phyloP scores from a whole-genome alignment of 2,888 invertebrate genomes.

The Chrysomela aeneicollis region DNA sequence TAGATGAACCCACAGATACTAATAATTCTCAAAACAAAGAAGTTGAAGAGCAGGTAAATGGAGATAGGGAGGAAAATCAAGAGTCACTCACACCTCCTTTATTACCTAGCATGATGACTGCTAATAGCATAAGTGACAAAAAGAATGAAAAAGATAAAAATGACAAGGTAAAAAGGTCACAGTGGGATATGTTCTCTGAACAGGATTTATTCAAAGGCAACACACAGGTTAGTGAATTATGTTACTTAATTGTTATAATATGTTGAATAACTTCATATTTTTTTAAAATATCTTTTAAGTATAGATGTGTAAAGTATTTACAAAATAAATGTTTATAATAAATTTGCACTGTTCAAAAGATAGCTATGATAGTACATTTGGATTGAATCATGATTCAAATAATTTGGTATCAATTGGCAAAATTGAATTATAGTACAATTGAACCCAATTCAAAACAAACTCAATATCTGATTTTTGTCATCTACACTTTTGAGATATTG shows the following conservation, averaged over 20 bases:
- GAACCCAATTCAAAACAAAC: too few relatives aligned
- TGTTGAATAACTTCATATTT: too few relatives aligned
- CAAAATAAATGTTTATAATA: too few relatives aligned
- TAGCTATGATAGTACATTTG: too few relatives aligned
- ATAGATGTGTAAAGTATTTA: too few relatives aligned
- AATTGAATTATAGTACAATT: too few relatives aligned
- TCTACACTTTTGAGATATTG: too few relatives aligned
- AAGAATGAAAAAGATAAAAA: constrained; percentile 51
- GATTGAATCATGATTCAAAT: too few relatives aligned
- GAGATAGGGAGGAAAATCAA: constrained; percentile 16
- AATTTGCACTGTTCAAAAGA: too few relatives aligned
- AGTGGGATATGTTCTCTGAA: constrained; percentile 94
- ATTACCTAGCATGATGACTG: constrained; percentile 57
- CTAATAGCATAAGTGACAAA: constrained; percentile 49
- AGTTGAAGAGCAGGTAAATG: constrained; percentile 6
- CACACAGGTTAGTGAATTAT: constrained; percentile 53
- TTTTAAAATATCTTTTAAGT: too few relatives aligned
- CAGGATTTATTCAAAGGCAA: constrained; percentile 76
- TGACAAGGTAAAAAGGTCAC: constrained; percentile 64
- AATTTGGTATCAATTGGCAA: too few relatives aligned
- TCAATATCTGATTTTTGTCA: too few relatives aligned
- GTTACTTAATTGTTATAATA: background rate
- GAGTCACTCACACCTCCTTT: constrained; percentile 60
- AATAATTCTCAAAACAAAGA: constrained; percentile 18
- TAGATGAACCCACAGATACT: background rate